phyloP scores from a whole-genome alignment of 2,888 invertebrate genomes.

The Hydrotaea diabolus region DNA sequence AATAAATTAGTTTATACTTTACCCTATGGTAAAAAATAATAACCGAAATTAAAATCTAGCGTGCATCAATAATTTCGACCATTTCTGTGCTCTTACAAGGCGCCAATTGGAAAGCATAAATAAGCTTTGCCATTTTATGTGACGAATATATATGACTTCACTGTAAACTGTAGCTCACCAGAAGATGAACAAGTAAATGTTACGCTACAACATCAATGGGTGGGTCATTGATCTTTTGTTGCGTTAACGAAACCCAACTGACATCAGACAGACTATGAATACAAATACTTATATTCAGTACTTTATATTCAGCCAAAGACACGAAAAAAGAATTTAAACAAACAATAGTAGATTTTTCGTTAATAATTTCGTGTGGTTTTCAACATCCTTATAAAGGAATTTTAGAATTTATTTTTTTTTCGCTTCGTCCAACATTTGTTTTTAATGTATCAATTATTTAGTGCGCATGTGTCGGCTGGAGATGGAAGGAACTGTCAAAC shows the following conservation, averaged over 20 bases:
- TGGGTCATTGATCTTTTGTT: constrained; percentile 39
- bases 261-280: not conserved
- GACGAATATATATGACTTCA: not conserved
- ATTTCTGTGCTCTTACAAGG: too few species aligned
- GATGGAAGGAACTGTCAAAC: constrained; percentile 53
- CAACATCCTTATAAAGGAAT: not conserved
- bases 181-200: constrained; percentile 17
- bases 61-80: too few species aligned
- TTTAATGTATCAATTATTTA: constrained; percentile 59
- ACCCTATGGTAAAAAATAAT: too few species aligned
- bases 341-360: not conserved
- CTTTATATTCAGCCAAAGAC: too few species aligned
- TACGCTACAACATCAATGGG: constrained; percentile 12
- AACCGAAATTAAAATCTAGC: too few species aligned
- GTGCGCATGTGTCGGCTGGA: constrained; percentile 59
- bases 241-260: not conserved
- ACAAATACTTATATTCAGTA: too few species aligned
- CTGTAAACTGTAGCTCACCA: not conserved
- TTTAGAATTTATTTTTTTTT: not conserved
- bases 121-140: too few species aligned
- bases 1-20: too few species aligned
- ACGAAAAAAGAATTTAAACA: not conserved
- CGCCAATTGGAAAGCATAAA: too few species aligned
- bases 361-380: not conserved
- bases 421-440: not conserved